These are phyloP conservation scores for Morpho helenor DNA, from an alignment of 2,888 invertebrate genomes.

Conservation along the genomic window DNA sequence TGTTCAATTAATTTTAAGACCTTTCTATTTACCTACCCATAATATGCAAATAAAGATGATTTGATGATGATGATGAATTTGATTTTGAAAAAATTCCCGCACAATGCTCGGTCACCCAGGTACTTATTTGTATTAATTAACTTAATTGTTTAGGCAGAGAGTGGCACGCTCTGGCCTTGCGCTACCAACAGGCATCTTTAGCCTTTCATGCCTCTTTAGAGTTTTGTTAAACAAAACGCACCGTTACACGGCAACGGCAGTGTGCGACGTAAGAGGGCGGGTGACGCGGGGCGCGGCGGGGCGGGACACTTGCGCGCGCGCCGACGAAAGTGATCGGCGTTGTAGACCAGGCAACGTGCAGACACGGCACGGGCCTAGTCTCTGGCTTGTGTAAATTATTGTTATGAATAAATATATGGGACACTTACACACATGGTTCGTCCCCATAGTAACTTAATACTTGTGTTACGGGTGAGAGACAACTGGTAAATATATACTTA, in stretches of 20 bases:
- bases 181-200: slow-evolving; percentile 14
- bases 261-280: slow-evolving; percentile 24
- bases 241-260: slow-evolving; percentile 39
- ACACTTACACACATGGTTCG: too few species aligned
- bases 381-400: too few species aligned
- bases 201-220: slow-evolving; percentile 33
- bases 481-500: too few species aligned
- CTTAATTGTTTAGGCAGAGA: background rate
- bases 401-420: too few species aligned
- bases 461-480: too few species aligned
- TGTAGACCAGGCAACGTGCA: slow-evolving; percentile 38
- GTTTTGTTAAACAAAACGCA: slow-evolving; percentile 51
- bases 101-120: too few species aligned
- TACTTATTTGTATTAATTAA: background rate
- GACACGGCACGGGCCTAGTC: slow-evolving; percentile 31
- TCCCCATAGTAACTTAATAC: too few species aligned
- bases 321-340: slow-evolving; percentile 43
- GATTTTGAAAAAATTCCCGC: too few species aligned
- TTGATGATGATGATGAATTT: too few species aligned
- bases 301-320: slow-evolving; percentile 41
- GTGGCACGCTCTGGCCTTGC: background rate
- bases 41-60: too few species aligned
- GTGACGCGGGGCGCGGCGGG: slow-evolving; percentile 18
- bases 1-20: too few species aligned
- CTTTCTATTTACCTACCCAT: too few species aligned